Conservation (phyloP, 2,797 vertebrate species). For the Lepidocolaptes lacrymiger region DNA sequence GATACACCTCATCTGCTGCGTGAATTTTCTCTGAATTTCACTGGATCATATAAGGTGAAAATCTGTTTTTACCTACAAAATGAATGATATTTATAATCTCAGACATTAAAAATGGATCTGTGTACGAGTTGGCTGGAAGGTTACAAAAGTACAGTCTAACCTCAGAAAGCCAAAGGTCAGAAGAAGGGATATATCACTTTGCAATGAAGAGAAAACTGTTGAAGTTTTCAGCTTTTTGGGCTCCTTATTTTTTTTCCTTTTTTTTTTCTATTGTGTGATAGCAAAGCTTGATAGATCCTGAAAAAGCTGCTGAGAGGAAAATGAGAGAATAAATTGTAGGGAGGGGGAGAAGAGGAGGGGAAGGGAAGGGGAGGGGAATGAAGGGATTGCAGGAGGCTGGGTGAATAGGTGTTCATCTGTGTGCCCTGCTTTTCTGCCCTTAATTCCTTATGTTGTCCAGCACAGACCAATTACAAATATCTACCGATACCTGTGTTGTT, state of each 20-base stretch:
- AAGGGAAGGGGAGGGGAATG: too few species aligned
- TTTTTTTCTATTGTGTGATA: background rate
- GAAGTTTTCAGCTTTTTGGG: background rate
- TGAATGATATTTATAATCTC: background rate
- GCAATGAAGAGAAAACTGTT: background rate
- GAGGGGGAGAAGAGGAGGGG: too few species aligned
- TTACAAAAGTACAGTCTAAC: background rate
- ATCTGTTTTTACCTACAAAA: background rate
- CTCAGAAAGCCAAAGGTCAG: background rate
- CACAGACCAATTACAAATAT: accelerated
- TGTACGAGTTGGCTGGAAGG: background rate
- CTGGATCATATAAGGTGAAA: background rate
- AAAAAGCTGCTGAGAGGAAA: background rate
- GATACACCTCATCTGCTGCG: background rate
- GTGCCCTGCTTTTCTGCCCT: background rate
- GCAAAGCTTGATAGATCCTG: background rate
- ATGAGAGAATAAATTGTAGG: background rate
- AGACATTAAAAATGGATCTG: background rate
- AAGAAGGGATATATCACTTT: background rate
- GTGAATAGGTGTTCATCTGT: background rate
- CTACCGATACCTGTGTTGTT: background rate
- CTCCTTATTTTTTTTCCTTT: background rate
- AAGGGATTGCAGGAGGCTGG: background rate
- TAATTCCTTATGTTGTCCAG: background rate
- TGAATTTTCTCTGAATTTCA: background rate